These are phyloP conservation scores for Fragum whitleyi DNA, from an alignment of 2,888 invertebrate genomes.

Conservation along the genomic window DNA sequence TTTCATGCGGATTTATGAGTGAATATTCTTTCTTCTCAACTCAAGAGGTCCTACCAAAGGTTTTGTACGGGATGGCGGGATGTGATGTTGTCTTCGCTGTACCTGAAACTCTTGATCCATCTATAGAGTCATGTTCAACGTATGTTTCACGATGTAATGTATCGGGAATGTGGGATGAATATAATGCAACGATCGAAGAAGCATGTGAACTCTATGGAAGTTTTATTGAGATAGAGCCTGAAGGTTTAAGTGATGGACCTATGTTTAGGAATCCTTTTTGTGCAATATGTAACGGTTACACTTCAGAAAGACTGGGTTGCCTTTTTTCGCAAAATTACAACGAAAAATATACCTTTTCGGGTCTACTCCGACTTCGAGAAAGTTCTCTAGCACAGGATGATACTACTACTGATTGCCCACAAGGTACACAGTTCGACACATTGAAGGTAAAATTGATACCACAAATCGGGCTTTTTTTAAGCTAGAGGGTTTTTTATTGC, in stretches of 20 bases:
- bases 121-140: neutral
- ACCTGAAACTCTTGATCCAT: neutral
- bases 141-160: conserved; percentile 7
- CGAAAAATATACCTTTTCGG: conserved; percentile 12
- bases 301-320: neutral
- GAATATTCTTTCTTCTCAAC: neutral
- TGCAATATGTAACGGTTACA: conserved; percentile 13
- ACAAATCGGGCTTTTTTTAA: too few relatives aligned
- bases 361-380: neutral
- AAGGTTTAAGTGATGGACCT: neutral
- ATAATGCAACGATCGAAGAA: neutral
- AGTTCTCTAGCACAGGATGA: neutral
- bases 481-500: too few relatives aligned
- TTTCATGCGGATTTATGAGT: neutral
- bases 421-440: neutral
- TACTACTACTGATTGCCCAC: too few relatives aligned
- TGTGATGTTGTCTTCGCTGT: conserved; percentile 4
- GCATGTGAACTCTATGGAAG: neutral
- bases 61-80: neutral
- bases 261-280: neutral
- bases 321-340: neutral
- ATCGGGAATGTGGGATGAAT: neutral
- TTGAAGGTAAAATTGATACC: too few relatives aligned
- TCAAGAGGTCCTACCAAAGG: neutral
- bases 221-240: neutral